Base-by-base conservation (phyloP, 2,888 invertebrate species). In the Lepidochitona cinerea region DNA sequence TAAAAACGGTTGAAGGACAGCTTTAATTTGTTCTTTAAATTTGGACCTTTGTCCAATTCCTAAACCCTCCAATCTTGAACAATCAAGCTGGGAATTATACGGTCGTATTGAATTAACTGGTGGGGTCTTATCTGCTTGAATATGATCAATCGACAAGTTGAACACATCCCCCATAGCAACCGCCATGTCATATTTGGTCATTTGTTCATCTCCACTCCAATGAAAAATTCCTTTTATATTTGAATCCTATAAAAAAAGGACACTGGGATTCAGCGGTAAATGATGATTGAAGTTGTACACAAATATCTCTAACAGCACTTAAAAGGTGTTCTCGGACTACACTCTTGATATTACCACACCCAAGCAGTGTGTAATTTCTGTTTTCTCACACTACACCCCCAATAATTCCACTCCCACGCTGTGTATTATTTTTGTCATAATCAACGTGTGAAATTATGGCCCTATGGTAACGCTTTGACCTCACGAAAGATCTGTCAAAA, bases 131-230 rank as follows among this genome's bases (percentile, higher is more conserved):
- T 89, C 89, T 23, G 84, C 80, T 37, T 80, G 71, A 35, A 92
- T 87, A 81, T 92, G 92, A 66, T 83, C 80, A 41, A 83, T 83
- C 5, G 90, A 81, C 26, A 92, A 78, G 18, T 83, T 80, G 77
- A 92, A 91, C 3, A 85, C 84, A 14, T 88, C 82, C n/a, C 91
- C 91, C 88, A 93, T 92, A 9, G 84, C 81, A 59, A 89, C 66
- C 0, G 90, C 88, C 92, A 93, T 92, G 70, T 90, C 89, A 84
- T 91, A 92, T 79, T 92, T 92, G 12, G 92, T 92, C 84, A 92
- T 87, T 36, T 86, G 84, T 83, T 92, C 92, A 70, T 87, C 81
- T 6, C 92, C 92, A 83, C 91, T 90, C 91, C 91, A 92, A 74
- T 93, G 92, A 81, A 89, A 92, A 52, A 92, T 88, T 26, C 92